phyloP scores from a whole-genome alignment of 2,888 invertebrate species.

The Cacoxenus indagator region DNA sequence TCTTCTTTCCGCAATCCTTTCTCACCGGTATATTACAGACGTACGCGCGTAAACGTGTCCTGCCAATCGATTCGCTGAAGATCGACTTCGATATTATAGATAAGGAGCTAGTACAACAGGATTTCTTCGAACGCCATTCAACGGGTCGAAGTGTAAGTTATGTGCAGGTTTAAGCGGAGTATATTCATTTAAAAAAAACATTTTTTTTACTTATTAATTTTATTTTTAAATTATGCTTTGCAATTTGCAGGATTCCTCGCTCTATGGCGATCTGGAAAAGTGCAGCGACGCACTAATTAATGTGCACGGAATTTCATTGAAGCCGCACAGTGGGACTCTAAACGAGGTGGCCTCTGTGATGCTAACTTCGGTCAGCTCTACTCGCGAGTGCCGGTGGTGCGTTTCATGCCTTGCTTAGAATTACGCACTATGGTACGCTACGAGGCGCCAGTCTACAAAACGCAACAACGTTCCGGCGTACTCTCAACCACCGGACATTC shows the following conservation, averaged over 20 bases:
- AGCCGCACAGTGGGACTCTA: slow-evolving; percentile 87
- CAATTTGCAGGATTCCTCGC: slow-evolving; percentile 65
- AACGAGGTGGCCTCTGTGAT: slow-evolving; percentile 79
- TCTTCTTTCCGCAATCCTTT: slow-evolving; percentile 95
- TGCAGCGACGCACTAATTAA: slow-evolving; percentile 79
- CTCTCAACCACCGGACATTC: slow-evolving; percentile 94
- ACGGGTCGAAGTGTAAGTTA: slow-evolving; percentile 63
- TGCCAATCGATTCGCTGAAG: slow-evolving; percentile 88
- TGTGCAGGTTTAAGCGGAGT: too few species aligned
- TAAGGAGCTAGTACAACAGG: slow-evolving; percentile 77
- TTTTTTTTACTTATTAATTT: too few species aligned
- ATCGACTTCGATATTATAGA: slow-evolving; percentile 83
- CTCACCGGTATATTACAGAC: slow-evolving; percentile 92
- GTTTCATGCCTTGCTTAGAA: slow-evolving; percentile 66
- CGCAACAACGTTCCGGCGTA: slow-evolving; percentile 86
- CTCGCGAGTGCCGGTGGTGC: slow-evolving; percentile 62
- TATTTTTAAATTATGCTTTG: neutral
- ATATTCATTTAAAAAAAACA: too few species aligned
- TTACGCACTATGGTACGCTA: slow-evolving; percentile 53
- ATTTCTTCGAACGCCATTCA: slow-evolving; percentile 73
- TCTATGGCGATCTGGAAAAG: slow-evolving; percentile 73
- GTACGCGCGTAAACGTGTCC: slow-evolving; percentile 85
- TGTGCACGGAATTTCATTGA: slow-evolving; percentile 89
- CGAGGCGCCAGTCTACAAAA: slow-evolving; percentile 87
- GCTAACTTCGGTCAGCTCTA: slow-evolving; percentile 74